These are phyloP conservation scores for Brachypodius melanocephalos DNA, from an alignment of 2,113 vertebrate species.

Conservation along the genomic window DNA sequence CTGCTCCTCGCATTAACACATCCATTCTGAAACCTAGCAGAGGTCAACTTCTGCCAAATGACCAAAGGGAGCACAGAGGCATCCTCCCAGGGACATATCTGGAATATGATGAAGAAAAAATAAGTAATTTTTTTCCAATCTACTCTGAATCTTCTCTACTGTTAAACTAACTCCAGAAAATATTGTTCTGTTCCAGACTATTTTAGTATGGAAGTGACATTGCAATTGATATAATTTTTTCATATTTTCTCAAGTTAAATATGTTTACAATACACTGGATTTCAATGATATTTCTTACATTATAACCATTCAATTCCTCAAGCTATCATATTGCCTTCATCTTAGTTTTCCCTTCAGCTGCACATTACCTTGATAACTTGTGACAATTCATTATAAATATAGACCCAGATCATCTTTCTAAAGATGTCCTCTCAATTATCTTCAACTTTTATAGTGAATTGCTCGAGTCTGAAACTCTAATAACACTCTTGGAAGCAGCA, in stretches of 20 bases:
- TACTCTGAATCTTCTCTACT: not conserved
- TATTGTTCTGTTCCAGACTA: not conserved
- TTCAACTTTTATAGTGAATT: not conserved
- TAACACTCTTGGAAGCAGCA: not conserved
- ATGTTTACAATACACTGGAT: not conserved
- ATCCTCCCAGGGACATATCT: not conserved
- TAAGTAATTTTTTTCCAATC: not conserved
- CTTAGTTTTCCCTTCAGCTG: not conserved
- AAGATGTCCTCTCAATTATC: not conserved
- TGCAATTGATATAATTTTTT: not conserved
- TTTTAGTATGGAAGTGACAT: not conserved
- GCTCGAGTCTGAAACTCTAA: not conserved
- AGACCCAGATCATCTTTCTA: not conserved
- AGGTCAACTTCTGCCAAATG: not conserved
- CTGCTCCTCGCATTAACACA: not conserved
- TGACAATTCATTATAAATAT: not conserved
- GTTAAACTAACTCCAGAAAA: not conserved
- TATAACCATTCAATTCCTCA: not conserved
- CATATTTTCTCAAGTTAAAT: not conserved
- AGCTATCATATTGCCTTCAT: not conserved
- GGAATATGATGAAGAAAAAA: not conserved
- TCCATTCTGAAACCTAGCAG: not conserved
- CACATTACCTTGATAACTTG: not conserved
- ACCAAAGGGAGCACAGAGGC: not conserved
- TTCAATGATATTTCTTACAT: not conserved